phyloP scores from a whole-genome alignment of 2,888 invertebrate species.

The Agriotes lineatus region DNA sequence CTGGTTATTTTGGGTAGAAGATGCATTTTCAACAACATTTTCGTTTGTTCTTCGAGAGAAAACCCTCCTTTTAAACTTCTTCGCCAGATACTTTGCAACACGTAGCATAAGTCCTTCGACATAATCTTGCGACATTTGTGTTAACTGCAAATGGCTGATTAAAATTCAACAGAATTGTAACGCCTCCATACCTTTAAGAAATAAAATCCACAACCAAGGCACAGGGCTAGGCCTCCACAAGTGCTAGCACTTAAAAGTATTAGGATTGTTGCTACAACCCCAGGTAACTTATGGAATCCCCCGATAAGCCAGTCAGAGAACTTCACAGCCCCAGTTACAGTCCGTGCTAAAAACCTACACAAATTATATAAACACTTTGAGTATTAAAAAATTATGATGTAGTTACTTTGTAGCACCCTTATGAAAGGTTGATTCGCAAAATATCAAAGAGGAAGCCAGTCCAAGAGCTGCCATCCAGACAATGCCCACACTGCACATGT shows the following conservation, averaged over 20 bases:
- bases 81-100: conserved; percentile 57
- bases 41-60: conserved; percentile 3
- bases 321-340: conserved; percentile 65
- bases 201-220: conserved; percentile 76
- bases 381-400: no score
- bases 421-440: conserved; percentile 79
- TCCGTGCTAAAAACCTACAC: conserved; percentile 68
- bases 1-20: not conserved
- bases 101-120: conserved; percentile 69
- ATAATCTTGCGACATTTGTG: conserved; percentile 82
- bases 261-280: conserved; percentile 74
- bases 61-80: conserved; percentile 44
- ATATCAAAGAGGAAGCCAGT: conserved; percentile 71
- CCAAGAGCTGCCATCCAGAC: conserved; percentile 70
- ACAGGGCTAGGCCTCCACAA: conserved; percentile 81
- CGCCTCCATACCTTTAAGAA: conserved; percentile 72
- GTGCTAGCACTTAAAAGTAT: conserved; percentile 75
- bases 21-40: conserved; percentile 3
- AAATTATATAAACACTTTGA: no score
- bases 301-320: conserved; percentile 75
- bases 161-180: not conserved
- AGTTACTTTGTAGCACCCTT: conserved; percentile 74
- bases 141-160: conserved; percentile 71
- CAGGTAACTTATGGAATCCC: conserved; percentile 77
- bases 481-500: conserved; percentile 74